phyloP scores from a whole-genome alignment of 2,113 vertebrate species.

The Gymnobelideus leadbeateri region DNA sequence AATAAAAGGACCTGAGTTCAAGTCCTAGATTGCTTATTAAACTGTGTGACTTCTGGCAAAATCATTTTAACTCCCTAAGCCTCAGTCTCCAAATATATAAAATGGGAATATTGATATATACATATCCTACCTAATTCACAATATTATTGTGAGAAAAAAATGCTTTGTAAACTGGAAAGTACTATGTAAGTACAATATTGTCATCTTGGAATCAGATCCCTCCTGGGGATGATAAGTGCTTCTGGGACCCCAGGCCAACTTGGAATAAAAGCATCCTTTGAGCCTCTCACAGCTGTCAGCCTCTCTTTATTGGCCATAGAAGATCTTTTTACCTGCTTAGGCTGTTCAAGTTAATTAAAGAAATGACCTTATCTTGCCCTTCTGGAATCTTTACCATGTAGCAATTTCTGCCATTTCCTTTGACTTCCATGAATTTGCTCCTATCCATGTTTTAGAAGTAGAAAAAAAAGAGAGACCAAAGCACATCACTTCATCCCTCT shows the following conservation, averaged over 20 bases:
- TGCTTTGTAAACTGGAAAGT: background rate
- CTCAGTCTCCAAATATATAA: background rate
- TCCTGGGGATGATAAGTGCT: conserved; percentile 33
- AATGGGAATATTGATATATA: background rate
- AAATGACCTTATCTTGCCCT: conserved; percentile 25
- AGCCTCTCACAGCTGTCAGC: conserved; percentile 28
- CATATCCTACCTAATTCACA: background rate
- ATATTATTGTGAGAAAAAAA: background rate
- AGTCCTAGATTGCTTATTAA: background rate
- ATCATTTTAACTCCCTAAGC: background rate
- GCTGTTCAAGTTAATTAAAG: conserved; percentile 49
- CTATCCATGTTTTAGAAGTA: background rate
- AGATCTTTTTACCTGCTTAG: conserved; percentile 46
- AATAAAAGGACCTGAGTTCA: background rate
- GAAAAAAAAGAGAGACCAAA: background rate
- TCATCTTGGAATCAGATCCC: conserved; percentile 19
- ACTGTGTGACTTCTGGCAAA: background rate
- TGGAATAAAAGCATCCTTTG: conserved; percentile 44
- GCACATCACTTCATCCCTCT: background rate
- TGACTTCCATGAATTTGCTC: background rate
- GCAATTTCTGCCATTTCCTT: background rate
- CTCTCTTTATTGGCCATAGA: conserved; percentile 29
- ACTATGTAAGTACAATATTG: background rate
- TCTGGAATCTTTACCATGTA: background rate
- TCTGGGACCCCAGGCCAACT: conserved; percentile 27